Percentiles rank a stretch among this genome's conserved stretches.
Conservation (phyloP, 1,140 invertebrate species). For the Calephelis nemesis region DNA sequence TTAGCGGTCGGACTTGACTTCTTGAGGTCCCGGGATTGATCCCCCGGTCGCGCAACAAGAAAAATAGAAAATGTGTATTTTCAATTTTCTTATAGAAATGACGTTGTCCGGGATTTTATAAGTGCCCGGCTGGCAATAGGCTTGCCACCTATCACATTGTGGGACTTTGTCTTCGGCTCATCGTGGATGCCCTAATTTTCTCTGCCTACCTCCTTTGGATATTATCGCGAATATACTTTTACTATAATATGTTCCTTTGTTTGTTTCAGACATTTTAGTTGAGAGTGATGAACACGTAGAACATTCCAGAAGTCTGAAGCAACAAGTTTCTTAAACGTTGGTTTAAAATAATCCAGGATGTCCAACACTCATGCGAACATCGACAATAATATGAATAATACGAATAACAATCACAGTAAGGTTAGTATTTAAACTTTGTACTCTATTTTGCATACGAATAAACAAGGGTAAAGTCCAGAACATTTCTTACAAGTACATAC, state of each 20-base stretch:
- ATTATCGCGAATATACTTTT: not conserved
- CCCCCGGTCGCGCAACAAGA: no score
- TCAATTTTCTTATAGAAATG: no score
- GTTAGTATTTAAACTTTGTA: constrained; percentile 32
- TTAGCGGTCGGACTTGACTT: no score
- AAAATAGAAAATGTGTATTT: no score
- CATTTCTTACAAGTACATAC: no score
- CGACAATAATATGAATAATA: constrained; percentile 59
- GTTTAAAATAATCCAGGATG: constrained; percentile 32
- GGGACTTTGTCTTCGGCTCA: not conserved
- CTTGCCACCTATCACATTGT: not conserved
- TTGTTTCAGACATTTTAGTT: not conserved
- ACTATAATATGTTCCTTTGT: not conserved
- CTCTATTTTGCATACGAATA: not conserved
- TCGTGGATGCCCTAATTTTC: not conserved
- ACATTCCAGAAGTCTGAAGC: not conserved
- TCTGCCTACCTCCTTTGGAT: not conserved
- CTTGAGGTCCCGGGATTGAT: no score
- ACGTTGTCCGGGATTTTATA: no score
- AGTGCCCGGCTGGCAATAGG: no score
- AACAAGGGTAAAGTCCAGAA: not conserved
- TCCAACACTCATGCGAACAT: constrained; percentile 43
- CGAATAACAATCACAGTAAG: constrained; percentile 28
- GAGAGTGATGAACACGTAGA: not conserved
- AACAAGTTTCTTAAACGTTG: not conserved